Evolutionary conservation across 2,113 vertebrate species (phyloP).

Genomic region (Pionites leucogaster): DNA sequence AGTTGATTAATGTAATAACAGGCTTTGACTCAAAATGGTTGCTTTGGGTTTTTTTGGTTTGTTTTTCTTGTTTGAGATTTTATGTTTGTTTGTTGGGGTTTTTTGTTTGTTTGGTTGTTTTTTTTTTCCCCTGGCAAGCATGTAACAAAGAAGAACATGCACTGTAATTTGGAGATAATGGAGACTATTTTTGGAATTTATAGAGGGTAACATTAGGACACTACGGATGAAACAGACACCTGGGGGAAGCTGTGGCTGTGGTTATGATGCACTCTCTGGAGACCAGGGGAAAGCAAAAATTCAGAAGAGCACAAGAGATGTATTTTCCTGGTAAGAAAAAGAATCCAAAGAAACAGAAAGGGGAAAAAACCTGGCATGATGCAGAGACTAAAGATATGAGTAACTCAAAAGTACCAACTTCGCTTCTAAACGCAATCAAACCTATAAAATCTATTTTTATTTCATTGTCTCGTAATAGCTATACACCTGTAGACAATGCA

Average conservation of each 20-base stretch:
- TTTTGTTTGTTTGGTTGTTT: not conserved
- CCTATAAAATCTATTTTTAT: not conserved
- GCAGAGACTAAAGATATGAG: not conserved
- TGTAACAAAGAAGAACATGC: not conserved
- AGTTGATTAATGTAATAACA: not conserved
- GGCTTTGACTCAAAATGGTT: not conserved
- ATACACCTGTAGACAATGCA: not conserved
- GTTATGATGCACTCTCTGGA: not conserved
- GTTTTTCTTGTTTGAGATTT: not conserved
- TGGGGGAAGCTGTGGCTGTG: not conserved
- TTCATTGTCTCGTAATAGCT: not conserved
- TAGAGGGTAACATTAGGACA: not conserved
- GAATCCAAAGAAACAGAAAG: not conserved
- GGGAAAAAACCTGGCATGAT: not conserved
- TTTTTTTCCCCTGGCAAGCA: not conserved
- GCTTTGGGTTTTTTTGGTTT: not conserved
- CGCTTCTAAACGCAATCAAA: not conserved
- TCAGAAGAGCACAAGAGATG: not conserved
- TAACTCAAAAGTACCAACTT: not conserved
- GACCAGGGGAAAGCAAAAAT: not conserved
- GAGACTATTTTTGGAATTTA: not conserved
- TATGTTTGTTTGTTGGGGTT: not conserved
- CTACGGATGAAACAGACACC: not conserved
- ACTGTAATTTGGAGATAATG: not conserved
- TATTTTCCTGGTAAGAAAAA: not conserved